phyloP scores from a whole-genome alignment of 53 echinoderm and acorn worm species.

The Zoroaster sp. region DNA sequence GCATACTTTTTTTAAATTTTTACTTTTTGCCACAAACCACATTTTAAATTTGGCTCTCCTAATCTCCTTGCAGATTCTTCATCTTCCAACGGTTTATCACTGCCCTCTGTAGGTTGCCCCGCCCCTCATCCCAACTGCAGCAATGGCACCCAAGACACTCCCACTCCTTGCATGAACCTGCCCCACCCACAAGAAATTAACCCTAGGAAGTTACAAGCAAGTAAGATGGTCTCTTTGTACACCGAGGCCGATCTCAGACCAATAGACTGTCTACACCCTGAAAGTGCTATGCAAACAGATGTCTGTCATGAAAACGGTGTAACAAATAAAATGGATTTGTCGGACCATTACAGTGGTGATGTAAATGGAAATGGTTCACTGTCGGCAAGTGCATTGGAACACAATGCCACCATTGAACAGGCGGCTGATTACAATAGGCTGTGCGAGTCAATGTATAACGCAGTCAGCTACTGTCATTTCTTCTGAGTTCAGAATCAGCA shows the following conservation, averaged over 20 bases:
- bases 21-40: too few species aligned
- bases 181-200: conserved; percentile 28
- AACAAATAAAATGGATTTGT: not conserved
- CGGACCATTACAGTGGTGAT: not conserved
- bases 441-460: conserved; percentile 6
- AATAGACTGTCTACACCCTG: not conserved
- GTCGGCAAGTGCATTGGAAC: conserved; percentile 4
- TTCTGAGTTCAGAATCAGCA: not conserved
- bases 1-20: too few species aligned
- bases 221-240: conserved; percentile 1
- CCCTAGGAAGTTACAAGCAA: conserved; percentile 1
- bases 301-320: not conserved
- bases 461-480: conserved; percentile 29
- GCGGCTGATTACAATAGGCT: conserved; percentile 8
- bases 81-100: not conserved
- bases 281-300: conserved; percentile 8
- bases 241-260: not conserved
- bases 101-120: conserved; percentile 13
- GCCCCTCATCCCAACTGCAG: conserved; percentile 31
- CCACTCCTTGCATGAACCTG: conserved; percentile 24
- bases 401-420: not conserved
- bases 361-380: not conserved
- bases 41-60: conserved; percentile 23
- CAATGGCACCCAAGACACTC: conserved; percentile 33
- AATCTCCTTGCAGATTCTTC: conserved; percentile 31